Base-by-base conservation (phyloP, 2,888 invertebrate genomes). In the Cryptophagus acutangulus region DNA sequence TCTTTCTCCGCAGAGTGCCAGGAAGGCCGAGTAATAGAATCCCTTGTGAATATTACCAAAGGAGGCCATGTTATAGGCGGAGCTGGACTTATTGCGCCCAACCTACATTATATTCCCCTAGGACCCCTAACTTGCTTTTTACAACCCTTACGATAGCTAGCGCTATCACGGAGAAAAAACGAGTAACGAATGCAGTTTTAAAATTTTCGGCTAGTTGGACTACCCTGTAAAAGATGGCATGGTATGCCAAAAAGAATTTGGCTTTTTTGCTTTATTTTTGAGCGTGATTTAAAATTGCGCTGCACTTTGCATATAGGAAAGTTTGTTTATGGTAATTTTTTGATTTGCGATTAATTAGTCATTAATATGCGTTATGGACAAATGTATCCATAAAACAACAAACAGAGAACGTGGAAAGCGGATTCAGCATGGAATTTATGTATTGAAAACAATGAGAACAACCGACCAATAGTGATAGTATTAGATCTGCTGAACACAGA, bases 1-100 rank as follows among this genome's bases (percentile, higher is more conserved):
- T 57, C 56, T 53, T 56, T 54, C 55, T 57, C 54, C 52, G 45
- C 39, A 41, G 55, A n/a, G n/a, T n/a, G n/a, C n/a, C n/a, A n/a
- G 26, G 10, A 20, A 20, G 6, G 6, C 31, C 8, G 12, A 31
- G 31, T 12, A 31, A 54, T 46, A 53, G 57, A 58, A 60, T 65
- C 67, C 66, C 66, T 64, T 62, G 64, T 56, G 66, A 66, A 65
- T 62, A 63, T 59, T 55, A 61, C 65, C 61, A 59, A 65, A 65
- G 67, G 69, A 67, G 62, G 69, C 69, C 70, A 70, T 69, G 66
- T 67, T 67, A 63, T 58, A 59, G 70, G 70, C 66, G 70, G 69
- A 61, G 67, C 61, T 58, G 63, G 65, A 57, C 61, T 58, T 45
- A 43, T 34, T 38, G 38, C 38, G 42, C 54, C 52, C 54, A 59